Base-by-base conservation (phyloP, 2,888 invertebrate genomes). In the Acanthosepion esculentum region DNA sequence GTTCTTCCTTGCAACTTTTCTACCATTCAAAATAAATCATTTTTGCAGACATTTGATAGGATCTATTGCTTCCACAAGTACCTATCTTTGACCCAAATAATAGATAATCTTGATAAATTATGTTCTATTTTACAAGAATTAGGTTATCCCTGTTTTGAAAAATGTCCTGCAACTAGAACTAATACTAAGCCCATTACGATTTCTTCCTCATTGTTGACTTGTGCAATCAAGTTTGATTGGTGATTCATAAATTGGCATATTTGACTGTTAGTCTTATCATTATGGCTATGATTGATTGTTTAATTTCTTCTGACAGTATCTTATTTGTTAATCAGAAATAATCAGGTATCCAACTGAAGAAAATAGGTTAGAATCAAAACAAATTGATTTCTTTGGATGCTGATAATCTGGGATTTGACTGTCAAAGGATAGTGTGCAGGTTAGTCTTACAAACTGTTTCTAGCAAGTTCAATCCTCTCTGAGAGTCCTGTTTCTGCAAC, bases 181-280 rank as follows among this genome's bases (percentile, higher is more conserved):
- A 12, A 33, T n/a, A 33, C n/a, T 78, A 78, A n/a, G 78, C 78
- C n/a, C 78, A 78, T 78, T 33, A n/a, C 33, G 78, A 78, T 78
- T 78, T 33, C n/a, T n/a, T 15, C 12, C n/a, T 29, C 64, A 64
- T 78, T 78, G 78, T 78, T 15, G 33, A 78, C 20, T 78, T n/a
- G 15, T 78, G 33, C n/a, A 5, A 78, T 78, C 78, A 15, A 5
- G 10, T 78, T 78, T 78, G 78, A 78, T 78, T 78, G 78, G 78
- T 78, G n/a, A 78, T 78, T n/a, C 78, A 78, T 33, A 78, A 78
- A n/a, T 78, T 78, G 78, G n/a, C 78, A 78, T n/a, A 78, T 78
- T 33, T n/a, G 78, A 78, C 33, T 78, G 78, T 78, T n/a, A 12
- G 3, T 12, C 33, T 78, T 33, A 78, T 78, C 78, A 33, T 78